phyloP scores from a whole-genome alignment of 2,113 vertebrate species.

The Labrus mixtus region DNA sequence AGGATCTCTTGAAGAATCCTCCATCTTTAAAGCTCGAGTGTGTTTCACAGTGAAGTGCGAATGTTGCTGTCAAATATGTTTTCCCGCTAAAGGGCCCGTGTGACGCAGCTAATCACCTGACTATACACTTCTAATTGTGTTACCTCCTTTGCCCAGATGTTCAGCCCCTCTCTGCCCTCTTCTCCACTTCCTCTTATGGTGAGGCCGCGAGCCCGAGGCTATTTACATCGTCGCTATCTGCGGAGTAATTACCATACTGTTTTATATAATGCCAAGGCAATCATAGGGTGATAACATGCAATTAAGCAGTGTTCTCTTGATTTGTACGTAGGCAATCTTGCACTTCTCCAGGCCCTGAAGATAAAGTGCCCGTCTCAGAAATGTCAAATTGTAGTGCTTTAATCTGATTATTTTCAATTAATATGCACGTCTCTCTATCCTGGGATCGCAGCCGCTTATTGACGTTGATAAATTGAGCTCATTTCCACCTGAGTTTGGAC shows the following conservation, averaged over 20 bases:
- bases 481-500: conserved; percentile 90
- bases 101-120: conserved; percentile 66
- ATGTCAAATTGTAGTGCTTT: conserved; percentile 96
- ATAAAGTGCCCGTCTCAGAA: conserved; percentile 95
- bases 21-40: conserved; percentile 35
- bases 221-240: conserved; percentile 97
- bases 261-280: conserved; percentile 99
- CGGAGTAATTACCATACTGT: conserved; percentile 99
- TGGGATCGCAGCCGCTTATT: conserved; percentile 90
- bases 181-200: conserved; percentile 84
- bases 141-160: conserved; percentile 73
- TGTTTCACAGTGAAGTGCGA: conserved; percentile 44
- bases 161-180: conserved; percentile 73
- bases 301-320: conserved; percentile 98
- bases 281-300: conserved; percentile 99
- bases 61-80: conserved; percentile 49
- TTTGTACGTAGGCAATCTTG: conserved; percentile 86
- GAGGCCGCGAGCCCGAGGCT: conserved; percentile 90
- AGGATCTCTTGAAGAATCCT: conserved; percentile 41
- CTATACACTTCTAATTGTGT: conserved; percentile 57
- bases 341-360: conserved; percentile 89
- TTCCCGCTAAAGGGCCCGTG: conserved; percentile 46
- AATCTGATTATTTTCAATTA: conserved; percentile 99
- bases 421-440: conserved; percentile 95
- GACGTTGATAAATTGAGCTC: conserved; percentile 98